Evolutionary conservation across 1,140 invertebrate genomes (phyloP).

Genomic region (Neuroterus valhalla): DNA sequence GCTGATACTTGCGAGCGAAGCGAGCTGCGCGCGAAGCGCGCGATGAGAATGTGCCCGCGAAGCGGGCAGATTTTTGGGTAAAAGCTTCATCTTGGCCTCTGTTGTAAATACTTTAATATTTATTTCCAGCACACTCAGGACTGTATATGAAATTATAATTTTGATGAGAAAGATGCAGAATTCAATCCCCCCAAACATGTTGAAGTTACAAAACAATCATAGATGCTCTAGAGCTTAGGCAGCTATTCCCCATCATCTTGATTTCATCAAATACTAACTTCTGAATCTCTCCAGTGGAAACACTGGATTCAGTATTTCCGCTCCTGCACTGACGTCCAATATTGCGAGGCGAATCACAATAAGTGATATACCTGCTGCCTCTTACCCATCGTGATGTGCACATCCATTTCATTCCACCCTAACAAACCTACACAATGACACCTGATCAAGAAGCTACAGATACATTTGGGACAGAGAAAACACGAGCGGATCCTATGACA

Average conservation of each 20-base stretch:
- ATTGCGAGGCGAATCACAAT: constrained; percentile 57
- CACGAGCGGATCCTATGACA: constrained; percentile 9
- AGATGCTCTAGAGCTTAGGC: constrained; percentile 6
- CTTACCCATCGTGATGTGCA: constrained; percentile 35
- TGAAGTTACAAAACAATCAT: constrained; percentile 2
- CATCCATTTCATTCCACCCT: background rate
- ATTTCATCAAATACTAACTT: constrained; percentile 24
- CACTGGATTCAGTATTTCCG: no score
- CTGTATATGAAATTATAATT: no score
- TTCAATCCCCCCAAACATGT: background rate
- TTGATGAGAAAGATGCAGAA: background rate
- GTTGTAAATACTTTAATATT: no score
- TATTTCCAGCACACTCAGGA: no score
- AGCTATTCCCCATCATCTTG: constrained; percentile 2
- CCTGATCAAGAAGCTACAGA: no score
- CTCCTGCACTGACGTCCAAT: constrained; percentile 38
- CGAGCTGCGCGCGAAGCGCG: no score
- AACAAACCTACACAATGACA: no score
- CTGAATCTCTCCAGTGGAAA: background rate
- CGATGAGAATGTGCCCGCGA: no score
- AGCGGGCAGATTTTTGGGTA: no score
- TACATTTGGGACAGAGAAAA: constrained; percentile 1
- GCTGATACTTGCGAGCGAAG: no score
- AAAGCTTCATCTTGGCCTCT: no score
- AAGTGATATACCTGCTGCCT: constrained; percentile 52